Evolutionary conservation across 2,888 invertebrate genomes (phyloP).

Genomic region (Deilephila porcellus): DNA sequence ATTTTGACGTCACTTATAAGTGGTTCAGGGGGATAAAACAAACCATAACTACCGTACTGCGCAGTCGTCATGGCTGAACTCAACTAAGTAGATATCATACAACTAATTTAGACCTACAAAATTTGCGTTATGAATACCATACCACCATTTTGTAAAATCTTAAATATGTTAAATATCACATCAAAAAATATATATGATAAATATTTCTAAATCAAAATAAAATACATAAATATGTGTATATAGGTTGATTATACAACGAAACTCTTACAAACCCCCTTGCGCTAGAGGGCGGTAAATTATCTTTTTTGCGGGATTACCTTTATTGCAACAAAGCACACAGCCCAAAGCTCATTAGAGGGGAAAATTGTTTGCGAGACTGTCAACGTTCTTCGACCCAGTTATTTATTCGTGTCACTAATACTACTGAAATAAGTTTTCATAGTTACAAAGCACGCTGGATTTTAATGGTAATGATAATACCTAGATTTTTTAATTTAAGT

Average conservation of each 20-base stretch:
- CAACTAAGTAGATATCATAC: too few species aligned
- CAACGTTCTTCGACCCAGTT: slow-evolving; percentile 18
- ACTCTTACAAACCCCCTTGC: too few species aligned
- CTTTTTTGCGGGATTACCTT: slow-evolving; percentile 23
- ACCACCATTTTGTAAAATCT: too few species aligned
- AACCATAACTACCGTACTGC: too few species aligned
- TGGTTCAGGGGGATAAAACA: too few species aligned
- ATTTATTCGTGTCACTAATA: slow-evolving; percentile 10
- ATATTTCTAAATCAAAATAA: not conserved
- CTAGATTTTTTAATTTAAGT: not conserved
- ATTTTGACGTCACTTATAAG: too few species aligned
- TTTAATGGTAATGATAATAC: not conserved
- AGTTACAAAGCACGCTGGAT: not conserved
- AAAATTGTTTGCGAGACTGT: slow-evolving; percentile 23
- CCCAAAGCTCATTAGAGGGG: slow-evolving; percentile 27
- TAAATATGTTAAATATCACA: too few species aligned
- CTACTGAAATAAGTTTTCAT: slow-evolving; percentile 18
- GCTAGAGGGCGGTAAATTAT: slow-evolving; percentile 7
- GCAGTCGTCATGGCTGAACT: too few species aligned
- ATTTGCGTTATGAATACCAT: too few species aligned
- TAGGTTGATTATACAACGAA: not conserved
- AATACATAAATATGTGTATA: too few species aligned
- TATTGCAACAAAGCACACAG: slow-evolving; percentile 25
- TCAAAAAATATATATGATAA: too few species aligned
- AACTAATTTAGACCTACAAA: too few species aligned